phyloP scores from a whole-genome alignment of 2,113 vertebrate species.

The Dicentrarchus labrax region DNA sequence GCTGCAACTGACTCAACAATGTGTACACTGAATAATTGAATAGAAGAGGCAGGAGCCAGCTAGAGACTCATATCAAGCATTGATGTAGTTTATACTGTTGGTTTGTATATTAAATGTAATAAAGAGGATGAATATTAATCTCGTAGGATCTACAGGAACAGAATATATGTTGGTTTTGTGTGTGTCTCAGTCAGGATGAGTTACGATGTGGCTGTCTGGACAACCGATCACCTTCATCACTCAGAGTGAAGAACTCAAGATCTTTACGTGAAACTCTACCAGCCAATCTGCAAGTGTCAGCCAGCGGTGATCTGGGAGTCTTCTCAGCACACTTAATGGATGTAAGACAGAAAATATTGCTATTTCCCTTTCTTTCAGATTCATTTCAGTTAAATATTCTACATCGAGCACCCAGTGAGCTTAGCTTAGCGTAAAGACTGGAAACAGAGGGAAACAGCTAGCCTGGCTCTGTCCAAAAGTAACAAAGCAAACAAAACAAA shows the following conservation, averaged over 20 bases:
- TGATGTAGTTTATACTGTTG: neutral
- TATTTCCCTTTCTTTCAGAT: too few relatives aligned
- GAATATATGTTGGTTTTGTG: neutral
- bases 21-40: too few relatives aligned
- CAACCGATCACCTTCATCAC: slow-evolving; percentile 21
- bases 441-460: neutral
- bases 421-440: neutral
- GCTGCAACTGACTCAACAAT: too few relatives aligned
- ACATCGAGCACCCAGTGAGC: neutral
- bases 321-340: neutral
- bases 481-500: too few relatives aligned
- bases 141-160: neutral
- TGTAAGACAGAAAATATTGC: slow-evolving; percentile 28
- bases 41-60: too few relatives aligned
- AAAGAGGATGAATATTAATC: too few relatives aligned
- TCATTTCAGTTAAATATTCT: too few relatives aligned
- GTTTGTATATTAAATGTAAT: too few relatives aligned
- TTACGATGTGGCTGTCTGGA: slow-evolving; percentile 43
- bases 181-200: slow-evolving; percentile 64
- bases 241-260: slow-evolving; percentile 24
- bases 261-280: neutral
- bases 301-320: slow-evolving; percentile 13
- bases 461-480: neutral
- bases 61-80: neutral
- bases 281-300: neutral